A percentile compares a stretch with the other conserved stretches of the same genome.
Evolutionary conservation across 1,140 invertebrate species (phyloP).

Genomic region (Ceratina japonica): DNA sequence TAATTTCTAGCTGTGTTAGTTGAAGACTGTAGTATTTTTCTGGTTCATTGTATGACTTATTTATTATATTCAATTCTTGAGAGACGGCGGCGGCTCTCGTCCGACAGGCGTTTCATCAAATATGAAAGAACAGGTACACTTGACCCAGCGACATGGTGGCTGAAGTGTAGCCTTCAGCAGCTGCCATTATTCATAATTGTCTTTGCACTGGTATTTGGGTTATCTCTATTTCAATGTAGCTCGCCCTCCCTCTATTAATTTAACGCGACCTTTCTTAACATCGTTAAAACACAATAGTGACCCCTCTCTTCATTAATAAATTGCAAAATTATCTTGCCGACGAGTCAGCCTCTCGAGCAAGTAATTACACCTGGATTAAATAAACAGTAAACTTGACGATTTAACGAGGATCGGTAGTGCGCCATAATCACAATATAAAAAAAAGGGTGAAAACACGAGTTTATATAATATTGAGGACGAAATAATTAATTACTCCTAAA

Average conservation of each 20-base stretch:
- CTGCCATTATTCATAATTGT: constrained; percentile 1
- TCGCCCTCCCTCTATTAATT: not conserved
- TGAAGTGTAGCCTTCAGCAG: constrained; percentile 16
- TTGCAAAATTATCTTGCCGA: too few species aligned
- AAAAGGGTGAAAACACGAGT: too few species aligned
- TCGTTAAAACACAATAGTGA: not conserved
- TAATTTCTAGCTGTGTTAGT: too few species aligned
- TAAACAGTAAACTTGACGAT: too few species aligned
- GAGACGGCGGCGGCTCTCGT: not conserved
- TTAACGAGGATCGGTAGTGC: too few species aligned
- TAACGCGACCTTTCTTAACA: too few species aligned
- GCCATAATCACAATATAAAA: too few species aligned
- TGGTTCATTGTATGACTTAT: not conserved
- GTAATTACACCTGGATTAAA: too few species aligned
- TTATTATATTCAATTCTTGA: not conserved
- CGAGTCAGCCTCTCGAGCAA: too few species aligned
- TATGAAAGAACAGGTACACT: constrained; percentile 25
- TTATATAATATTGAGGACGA: too few species aligned
- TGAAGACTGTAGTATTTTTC: not conserved
- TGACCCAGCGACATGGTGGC: constrained; percentile 12
- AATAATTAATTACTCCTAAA: too few species aligned
- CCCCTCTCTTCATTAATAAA: not conserved
- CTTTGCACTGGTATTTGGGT: constrained; percentile 3
- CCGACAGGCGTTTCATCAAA: not conserved
- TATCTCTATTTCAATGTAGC: not conserved